Evolutionary conservation across 2,797 vertebrate genomes (phyloP).

Genomic region (Pipistrellus nathusii): DNA sequence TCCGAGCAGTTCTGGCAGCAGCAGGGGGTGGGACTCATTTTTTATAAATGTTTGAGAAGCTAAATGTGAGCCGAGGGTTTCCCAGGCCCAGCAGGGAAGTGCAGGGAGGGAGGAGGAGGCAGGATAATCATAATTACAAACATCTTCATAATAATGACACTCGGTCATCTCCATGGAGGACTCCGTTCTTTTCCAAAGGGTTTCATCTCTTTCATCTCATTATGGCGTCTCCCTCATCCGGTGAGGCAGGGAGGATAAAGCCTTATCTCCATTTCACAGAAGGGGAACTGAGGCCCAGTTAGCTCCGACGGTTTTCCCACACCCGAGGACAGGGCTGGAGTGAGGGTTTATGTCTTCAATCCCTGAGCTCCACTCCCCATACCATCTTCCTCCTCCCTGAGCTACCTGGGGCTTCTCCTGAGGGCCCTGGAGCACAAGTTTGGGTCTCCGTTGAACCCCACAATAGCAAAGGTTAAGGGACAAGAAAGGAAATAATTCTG

Average conservation of each 20-base stretch:
- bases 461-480: not conserved
- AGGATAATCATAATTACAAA: constrained; percentile 69
- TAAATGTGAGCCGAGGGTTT: constrained; percentile 75
- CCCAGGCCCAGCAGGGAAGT: constrained; percentile 67
- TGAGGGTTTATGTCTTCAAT: not conserved
- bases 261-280: constrained; percentile 43
- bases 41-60: constrained; percentile 81
- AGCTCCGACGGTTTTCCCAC: not conserved
- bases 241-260: not conserved
- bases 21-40: constrained; percentile 76
- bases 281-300: constrained; percentile 33
- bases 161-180: constrained; percentile 37
- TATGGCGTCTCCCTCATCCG: not conserved
- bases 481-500: constrained; percentile 18
- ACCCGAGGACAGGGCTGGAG: not conserved
- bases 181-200: constrained; percentile 56
- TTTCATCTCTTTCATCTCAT: constrained; percentile 62
- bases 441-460: not conserved
- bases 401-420: not conserved
- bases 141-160: constrained; percentile 74
- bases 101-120: constrained; percentile 49
- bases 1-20: constrained; percentile 65
- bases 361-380: not conserved
- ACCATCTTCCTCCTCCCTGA: not conserved
- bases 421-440: not conserved